phyloP scores from a whole-genome alignment of 2,113 vertebrate species.

The Lathamus discolor region DNA sequence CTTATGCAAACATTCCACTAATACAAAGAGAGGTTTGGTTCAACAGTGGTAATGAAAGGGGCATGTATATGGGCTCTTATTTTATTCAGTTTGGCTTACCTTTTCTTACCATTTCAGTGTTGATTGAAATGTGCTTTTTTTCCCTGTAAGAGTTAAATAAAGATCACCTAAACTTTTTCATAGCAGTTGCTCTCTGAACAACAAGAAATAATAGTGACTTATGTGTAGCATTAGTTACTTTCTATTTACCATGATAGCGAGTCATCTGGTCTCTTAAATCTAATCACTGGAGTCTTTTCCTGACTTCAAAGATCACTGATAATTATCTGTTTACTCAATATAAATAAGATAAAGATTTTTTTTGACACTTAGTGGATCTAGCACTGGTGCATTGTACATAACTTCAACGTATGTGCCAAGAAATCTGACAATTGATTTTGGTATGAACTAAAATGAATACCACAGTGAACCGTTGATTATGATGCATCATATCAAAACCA shows the following conservation, averaged over 20 bases:
- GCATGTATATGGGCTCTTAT: neutral
- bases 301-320: neutral
- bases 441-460: neutral
- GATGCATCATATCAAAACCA: neutral
- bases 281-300: neutral
- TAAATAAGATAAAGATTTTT: neutral
- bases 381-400: accelerated
- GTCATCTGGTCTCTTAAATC: neutral
- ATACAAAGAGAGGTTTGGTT: constrained; percentile 32
- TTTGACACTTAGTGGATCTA: neutral
- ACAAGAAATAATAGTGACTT: neutral
- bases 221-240: neutral
- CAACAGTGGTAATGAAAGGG: neutral
- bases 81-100: neutral
- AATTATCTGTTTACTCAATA: neutral
- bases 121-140: neutral
- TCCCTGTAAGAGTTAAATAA: neutral
- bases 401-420: neutral
- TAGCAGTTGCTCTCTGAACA: neutral
- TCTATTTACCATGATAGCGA: neutral
- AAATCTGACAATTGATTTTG: neutral
- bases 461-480: neutral
- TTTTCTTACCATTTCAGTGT: neutral
- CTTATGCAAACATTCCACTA: constrained; percentile 46
- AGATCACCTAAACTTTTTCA: neutral